Conservation (phyloP, 1,140 invertebrate species). For the Glossosoma conforme region DNA sequence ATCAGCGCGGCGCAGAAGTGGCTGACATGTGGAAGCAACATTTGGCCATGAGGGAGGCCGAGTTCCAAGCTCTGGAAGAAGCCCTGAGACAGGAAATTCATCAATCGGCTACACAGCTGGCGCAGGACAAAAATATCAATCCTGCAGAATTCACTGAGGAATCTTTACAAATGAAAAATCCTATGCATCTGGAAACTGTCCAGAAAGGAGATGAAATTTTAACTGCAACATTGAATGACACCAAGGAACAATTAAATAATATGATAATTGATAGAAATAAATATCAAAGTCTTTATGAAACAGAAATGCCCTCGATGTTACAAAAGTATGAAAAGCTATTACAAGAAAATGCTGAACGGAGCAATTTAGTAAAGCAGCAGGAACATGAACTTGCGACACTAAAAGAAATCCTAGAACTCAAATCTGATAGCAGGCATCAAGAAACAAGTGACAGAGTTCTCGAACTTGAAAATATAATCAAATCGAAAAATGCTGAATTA, state of each 20-base stretch:
- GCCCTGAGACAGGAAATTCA: slow-evolving; percentile 43
- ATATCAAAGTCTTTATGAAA: slow-evolving; percentile 43
- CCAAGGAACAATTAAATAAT: slow-evolving; percentile 43
- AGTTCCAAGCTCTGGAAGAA: slow-evolving; percentile 50
- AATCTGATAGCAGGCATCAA: background rate
- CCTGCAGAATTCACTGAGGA: background rate
- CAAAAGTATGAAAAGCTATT: slow-evolving; percentile 43
- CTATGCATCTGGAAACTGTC: background rate
- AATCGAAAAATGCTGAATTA: slow-evolving; percentile 17
- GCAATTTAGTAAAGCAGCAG: slow-evolving; percentile 30
- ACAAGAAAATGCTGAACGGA: slow-evolving; percentile 31
- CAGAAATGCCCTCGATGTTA: slow-evolving; percentile 42
- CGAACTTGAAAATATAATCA: slow-evolving; percentile 15
- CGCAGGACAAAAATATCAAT: slow-evolving; percentile 32
- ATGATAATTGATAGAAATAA: slow-evolving; percentile 44
- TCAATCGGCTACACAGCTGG: slow-evolving; percentile 35
- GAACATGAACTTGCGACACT: slow-evolving; percentile 10
- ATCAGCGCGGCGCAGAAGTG: slow-evolving; percentile 58
- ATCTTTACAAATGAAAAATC: too few species aligned
- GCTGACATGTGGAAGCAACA: slow-evolving; percentile 63
- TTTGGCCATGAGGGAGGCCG: slow-evolving; percentile 53
- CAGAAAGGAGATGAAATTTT: background rate
- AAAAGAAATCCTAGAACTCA: slow-evolving; percentile 5
- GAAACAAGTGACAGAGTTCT: background rate
- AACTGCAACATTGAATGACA: slow-evolving; percentile 42